A percentile compares a stretch with the other conserved stretches of the same genome.
Evolutionary conservation across 2,888 invertebrate species (phyloP).

Genomic region (Scaptomyza caliginosa): DNA sequence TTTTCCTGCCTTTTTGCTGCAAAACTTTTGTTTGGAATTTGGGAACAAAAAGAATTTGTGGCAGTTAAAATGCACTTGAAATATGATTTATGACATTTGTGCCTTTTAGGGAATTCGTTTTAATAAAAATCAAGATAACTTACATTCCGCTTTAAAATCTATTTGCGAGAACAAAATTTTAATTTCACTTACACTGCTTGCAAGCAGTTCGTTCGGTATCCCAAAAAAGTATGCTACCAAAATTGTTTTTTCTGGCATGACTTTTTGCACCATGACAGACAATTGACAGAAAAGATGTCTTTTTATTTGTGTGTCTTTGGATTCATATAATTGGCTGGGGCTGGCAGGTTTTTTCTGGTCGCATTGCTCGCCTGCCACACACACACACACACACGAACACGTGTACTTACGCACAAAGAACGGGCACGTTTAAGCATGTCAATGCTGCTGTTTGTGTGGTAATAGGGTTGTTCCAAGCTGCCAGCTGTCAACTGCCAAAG

Average conservation of each 20-base stretch:
- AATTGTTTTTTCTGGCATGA: conserved; percentile 9
- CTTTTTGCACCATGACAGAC: conserved; percentile 27
- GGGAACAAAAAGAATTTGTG: conserved; percentile 20
- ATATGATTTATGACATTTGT: conserved; percentile 40
- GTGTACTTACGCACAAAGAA: conserved; percentile 5
- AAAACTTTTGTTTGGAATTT: conserved; percentile 16
- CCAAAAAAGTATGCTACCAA: conserved; percentile 30
- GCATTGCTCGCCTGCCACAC: neutral
- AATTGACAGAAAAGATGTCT: conserved; percentile 8
- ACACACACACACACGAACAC: conserved; percentile 6
- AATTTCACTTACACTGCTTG: neutral
- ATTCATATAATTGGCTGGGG: conserved; percentile 42
- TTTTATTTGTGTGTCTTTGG: neutral
- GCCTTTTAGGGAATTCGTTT: conserved; percentile 9
- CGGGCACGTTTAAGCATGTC: conserved; percentile 65
- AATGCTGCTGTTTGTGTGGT: conserved; percentile 36
- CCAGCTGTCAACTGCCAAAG: conserved; percentile 54
- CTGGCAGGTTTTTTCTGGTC: neutral
- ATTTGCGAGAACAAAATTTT: neutral
- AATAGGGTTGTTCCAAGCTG: conserved; percentile 33
- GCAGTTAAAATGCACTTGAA: conserved; percentile 9
- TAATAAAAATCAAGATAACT: neutral
- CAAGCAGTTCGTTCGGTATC: neutral
- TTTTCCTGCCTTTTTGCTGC: conserved; percentile 2
- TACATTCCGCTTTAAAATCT: conserved; percentile 2